Evolutionary conservation across 2,113 vertebrate genomes (phyloP), one percentile per base, ranked within the genome.

Genomic region (Odontophorus gujanensis): DNA sequence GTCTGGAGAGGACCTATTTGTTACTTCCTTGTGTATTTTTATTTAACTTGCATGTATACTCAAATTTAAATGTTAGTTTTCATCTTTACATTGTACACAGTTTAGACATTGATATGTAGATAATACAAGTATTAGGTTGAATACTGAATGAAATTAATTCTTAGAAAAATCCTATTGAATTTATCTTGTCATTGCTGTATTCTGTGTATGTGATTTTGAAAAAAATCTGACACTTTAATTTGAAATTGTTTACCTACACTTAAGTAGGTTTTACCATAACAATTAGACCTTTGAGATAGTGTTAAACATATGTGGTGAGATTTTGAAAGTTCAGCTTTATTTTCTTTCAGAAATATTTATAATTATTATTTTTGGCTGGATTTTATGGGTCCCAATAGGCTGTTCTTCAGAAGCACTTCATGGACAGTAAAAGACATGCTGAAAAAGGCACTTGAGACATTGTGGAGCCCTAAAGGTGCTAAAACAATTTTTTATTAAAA

Each of bases 341-440:
- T 93, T 92, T 86, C 77, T 93, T 92, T 86, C 77, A 81, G 69
- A 58, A 47, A 34, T 8, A 73, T 92, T 55, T 88, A 69, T 72
- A 80, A 78, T 84, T 80, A 81, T 68, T 93, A 45, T 59, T 87
- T 95, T 88, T 89, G 32, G 93, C 66, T 73, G 42, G 11, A 57
- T 51, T 22, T 57, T 92, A 80, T 78, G 80, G 34, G 36, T 92
- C 50, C 93, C 87, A 66, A 65, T 51, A 22, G 36, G 43, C 30
- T 53, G 14, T 34, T 78, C 61, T 94, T 93, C 90, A 69, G 74
- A 78, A 89, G 30, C 34, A 50, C 84, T 93, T 95, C 83, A 86
- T 85, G 48, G 19, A 76, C 84, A 81, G 55, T 71, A 30, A 71
- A 10, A 94, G 42, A 69, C 75, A n/a, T 24, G 45, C 72, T 91